Percentiles rank a stretch among this genome's conserved stretches.
These are phyloP conservation scores for Raja brachyura DNA, from an alignment of 2,113 vertebrate genomes.

Conservation along the genomic window DNA sequence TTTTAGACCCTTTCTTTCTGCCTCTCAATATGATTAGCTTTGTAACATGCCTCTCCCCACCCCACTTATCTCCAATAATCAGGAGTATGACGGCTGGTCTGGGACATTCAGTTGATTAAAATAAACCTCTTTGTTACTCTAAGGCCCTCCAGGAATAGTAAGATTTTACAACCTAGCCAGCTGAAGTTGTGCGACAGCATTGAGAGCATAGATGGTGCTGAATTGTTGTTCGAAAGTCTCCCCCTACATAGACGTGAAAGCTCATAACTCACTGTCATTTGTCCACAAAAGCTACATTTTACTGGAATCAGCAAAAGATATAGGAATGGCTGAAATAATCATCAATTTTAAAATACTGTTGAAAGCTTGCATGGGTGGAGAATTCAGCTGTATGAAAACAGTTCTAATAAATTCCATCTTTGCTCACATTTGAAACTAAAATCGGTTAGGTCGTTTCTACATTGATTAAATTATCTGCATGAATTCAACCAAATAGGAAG, in stretches of 20 bases:
- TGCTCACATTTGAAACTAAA: background rate
- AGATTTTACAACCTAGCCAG: background rate
- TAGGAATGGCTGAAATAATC: background rate
- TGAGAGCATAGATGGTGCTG: background rate
- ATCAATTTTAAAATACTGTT: background rate
- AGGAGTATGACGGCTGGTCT: background rate
- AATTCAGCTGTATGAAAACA: background rate
- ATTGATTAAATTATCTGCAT: background rate
- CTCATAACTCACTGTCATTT: background rate
- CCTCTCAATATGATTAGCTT: background rate
- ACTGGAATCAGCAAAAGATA: background rate
- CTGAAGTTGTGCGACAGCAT: background rate
- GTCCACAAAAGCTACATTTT: background rate
- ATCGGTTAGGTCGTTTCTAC: background rate
- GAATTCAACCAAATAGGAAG: background rate
- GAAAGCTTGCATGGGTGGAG: background rate
- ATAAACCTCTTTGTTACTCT: slow-evolving; percentile 1
- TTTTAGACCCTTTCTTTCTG: background rate
- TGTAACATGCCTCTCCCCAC: background rate
- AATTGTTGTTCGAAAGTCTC: background rate
- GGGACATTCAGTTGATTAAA: slow-evolving; percentile 6
- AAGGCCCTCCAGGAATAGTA: background rate
- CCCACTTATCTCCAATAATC: background rate
- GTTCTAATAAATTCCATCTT: background rate
- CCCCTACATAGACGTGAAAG: background rate